Conservation (phyloP, 2,888 invertebrate genomes). For the Neocrepidodera transversa region DNA sequence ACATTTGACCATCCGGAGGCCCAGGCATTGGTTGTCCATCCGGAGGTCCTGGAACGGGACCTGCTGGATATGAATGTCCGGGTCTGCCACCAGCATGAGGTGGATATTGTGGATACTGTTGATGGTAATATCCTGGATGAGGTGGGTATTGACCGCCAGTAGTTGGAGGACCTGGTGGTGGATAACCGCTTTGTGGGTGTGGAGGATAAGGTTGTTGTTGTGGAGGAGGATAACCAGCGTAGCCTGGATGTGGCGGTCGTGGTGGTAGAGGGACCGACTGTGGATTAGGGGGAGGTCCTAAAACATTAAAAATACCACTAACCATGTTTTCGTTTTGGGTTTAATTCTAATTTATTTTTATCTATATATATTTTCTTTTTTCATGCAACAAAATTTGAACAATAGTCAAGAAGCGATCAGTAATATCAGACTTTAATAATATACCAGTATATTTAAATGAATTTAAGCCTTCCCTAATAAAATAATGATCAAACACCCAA, state of each 20-base stretch:
- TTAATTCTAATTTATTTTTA: too few species aligned
- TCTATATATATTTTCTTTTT: too few species aligned
- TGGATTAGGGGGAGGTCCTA: constrained; percentile 46
- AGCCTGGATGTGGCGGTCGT: constrained; percentile 64
- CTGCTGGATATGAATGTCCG: constrained; percentile 40
- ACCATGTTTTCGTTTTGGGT: too few species aligned
- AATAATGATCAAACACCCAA: too few species aligned
- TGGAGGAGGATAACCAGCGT: constrained; percentile 53
- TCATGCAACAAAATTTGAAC: too few species aligned
- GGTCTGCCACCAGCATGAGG: constrained; percentile 57
- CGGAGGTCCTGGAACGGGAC: constrained; percentile 32
- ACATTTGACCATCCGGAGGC: constrained; percentile 35
- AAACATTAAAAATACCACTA: constrained; percentile 7
- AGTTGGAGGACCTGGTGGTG: constrained; percentile 55
- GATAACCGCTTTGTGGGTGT: constrained; percentile 6
- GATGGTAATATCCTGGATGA: constrained; percentile 59
- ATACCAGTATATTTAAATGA: too few species aligned
- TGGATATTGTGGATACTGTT: constrained; percentile 65
- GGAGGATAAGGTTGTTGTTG: constrained; percentile 10
- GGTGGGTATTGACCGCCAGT: constrained; percentile 35
- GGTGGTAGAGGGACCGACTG: constrained; percentile 65
- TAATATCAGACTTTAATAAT: too few species aligned
- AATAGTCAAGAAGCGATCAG: too few species aligned
- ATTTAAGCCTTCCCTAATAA: too few species aligned
- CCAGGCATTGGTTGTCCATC: constrained; percentile 53